phyloP scores from a whole-genome alignment of 2,888 invertebrate genomes.

The Caenorhabditis doughertyi region DNA sequence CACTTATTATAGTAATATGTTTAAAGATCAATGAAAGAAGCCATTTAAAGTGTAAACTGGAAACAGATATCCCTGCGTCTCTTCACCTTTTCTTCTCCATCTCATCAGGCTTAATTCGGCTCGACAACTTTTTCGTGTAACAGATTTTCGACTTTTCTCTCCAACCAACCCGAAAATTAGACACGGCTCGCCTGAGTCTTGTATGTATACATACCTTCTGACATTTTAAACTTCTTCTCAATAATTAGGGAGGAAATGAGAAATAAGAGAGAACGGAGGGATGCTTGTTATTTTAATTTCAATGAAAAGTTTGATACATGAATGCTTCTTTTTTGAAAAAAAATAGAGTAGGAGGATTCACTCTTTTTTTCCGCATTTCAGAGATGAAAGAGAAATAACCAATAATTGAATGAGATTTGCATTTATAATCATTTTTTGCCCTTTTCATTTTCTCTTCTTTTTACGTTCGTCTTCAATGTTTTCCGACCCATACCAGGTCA shows the following conservation, averaged over 20 bases:
- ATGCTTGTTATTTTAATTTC: neutral
- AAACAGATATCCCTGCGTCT: constrained; percentile 43
- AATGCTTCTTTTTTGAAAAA: neutral
- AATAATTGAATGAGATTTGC: constrained; percentile 50
- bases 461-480: constrained; percentile 21
- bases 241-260: constrained; percentile 26
- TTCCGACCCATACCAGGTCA: constrained; percentile 26
- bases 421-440: constrained; percentile 33
- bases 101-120: constrained; percentile 59
- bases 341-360: neutral
- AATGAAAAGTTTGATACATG: constrained; percentile 6
- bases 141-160: constrained; percentile 38
- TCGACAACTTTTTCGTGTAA: constrained; percentile 57
- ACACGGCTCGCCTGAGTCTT: constrained; percentile 49
- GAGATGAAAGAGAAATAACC: constrained; percentile 10
- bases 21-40: constrained; percentile 35
- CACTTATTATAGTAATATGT: constrained; percentile 7
- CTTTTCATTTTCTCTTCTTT: constrained; percentile 3
- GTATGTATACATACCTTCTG: constrained; percentile 19
- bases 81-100: neutral
- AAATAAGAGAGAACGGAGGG: constrained; percentile 5
- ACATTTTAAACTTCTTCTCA: constrained; percentile 28
- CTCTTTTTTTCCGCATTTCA: neutral
- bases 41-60: constrained; percentile 38
- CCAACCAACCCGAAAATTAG: constrained; percentile 44